Conservation (phyloP, 2,797 vertebrate genomes). For the Zenarchopterus dispar region DNA sequence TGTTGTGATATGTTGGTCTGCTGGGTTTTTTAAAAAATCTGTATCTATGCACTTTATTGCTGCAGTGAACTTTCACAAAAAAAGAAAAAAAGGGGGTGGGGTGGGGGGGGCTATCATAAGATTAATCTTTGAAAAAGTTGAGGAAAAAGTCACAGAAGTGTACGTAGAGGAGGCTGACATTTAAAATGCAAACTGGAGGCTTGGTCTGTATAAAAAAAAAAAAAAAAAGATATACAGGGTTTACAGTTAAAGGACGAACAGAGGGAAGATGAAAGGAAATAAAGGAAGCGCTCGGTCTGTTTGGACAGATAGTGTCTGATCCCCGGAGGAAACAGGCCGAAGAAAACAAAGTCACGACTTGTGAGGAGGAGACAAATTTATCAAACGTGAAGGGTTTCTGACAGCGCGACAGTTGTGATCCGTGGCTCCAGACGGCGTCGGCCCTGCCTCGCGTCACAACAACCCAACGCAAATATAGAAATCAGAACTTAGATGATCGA, state of each 20-base stretch:
- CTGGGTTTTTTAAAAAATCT: slow-evolving; percentile 2
- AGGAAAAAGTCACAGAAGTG: too few species aligned
- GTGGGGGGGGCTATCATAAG: background rate
- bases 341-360: slow-evolving; percentile 3
- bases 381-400: slow-evolving; percentile 5
- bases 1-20: slow-evolving; percentile 10
- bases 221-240: slow-evolving; percentile 6
- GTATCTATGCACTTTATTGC: background rate
- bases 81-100: background rate
- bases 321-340: slow-evolving; percentile 41
- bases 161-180: background rate
- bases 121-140: too few species aligned
- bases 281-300: slow-evolving; percentile 16
- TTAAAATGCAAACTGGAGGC: background rate
- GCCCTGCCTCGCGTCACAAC: background rate
- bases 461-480: background rate
- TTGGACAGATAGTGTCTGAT: slow-evolving; percentile 32
- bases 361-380: slow-evolving; percentile 2
- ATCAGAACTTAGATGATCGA: background rate
- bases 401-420: background rate
- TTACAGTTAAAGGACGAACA: slow-evolving; percentile 10
- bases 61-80: background rate
- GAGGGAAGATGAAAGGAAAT: background rate
- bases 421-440: background rate
- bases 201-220: background rate